A percentile compares a stretch with the other conserved stretches of the same genome.
phyloP scores from a whole-genome alignment of 1,140 invertebrate species.

The Hyposmocoma kahamanoa region DNA sequence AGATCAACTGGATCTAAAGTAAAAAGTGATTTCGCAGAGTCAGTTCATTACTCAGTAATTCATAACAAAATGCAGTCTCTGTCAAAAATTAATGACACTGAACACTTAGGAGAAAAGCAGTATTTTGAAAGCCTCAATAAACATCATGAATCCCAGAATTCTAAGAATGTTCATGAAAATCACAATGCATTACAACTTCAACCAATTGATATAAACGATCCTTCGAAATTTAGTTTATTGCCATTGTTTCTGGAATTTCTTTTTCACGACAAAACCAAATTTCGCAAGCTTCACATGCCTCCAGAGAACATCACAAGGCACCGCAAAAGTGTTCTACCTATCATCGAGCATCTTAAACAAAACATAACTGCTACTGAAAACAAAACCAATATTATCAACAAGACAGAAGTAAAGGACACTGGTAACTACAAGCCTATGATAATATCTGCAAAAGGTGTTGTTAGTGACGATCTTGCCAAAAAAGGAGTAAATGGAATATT shows the following conservation, averaged over 20 bases:
- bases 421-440: constrained; percentile 12
- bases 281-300: too few relatives aligned
- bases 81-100: not conserved
- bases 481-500: not conserved
- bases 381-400: not conserved
- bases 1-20: not conserved
- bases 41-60: too few relatives aligned
- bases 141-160: too few relatives aligned
- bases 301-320: too few relatives aligned
- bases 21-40: too few relatives aligned
- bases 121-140: too few relatives aligned
- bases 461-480: not conserved
- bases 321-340: not conserved
- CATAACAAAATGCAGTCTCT: not conserved
- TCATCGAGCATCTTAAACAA: not conserved
- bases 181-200: too few relatives aligned
- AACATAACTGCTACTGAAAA: not conserved
- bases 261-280: constrained; percentile 18
- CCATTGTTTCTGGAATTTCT: constrained; percentile 39
- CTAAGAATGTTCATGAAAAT: too few relatives aligned
- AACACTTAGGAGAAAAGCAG: constrained; percentile 3
- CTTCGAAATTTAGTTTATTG: constrained; percentile 12
- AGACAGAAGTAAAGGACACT: not conserved
- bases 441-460: constrained; percentile 12
- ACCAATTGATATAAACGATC: too few relatives aligned